Evolutionary conservation across 2,113 vertebrate species (phyloP), one percentile per base, ranked within the genome.

Genomic region (Pachyramphus minor): DNA sequence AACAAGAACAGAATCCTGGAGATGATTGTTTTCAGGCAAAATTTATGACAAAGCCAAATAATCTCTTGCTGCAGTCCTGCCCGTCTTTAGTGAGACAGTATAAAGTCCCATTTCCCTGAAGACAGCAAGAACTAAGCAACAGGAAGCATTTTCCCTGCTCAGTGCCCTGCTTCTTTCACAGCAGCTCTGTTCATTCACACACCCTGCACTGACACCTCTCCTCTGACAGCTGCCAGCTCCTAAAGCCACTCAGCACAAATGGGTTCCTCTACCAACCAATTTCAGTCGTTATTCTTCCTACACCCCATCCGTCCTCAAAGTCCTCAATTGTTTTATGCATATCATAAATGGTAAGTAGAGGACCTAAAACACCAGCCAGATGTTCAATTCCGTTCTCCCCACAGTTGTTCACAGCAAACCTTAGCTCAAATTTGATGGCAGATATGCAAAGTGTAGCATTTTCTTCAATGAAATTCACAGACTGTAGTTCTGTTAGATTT

Each of bases 111-210:
- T n/a, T 72, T 79, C 81, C 41, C 74, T 62, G 41, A 37, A 69
- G 44, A 59, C 30, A 55, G 68, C 15, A 37, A 42, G 58, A 72
- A 20, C 12, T 4, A 24, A 72, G 75, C 47, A 28, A 9, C 11
- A 66, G 52, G 55, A 39, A 55, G 52, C n/a, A 6, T 4, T n/a
- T 59, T 59, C 59, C 30, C 5, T 30, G 63, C 63, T 86, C 31
- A 0, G 5, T 63, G 83, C n/a, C 81, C 1, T 8, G 9, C 25
- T 64, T 37, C 68, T 45, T 28, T 45, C 39, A 4, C 0, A 3
- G 45, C 37, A 67, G 25, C 47, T 53, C 28, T 20, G 8, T 16
- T 49, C 17, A 4, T 6, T 52, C 39, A 10, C 1, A 0, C 13
- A 31, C 13, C 37, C 81, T n/a, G 27, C 12, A 9, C 53, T 1